Evolutionary conservation across 1,140 invertebrate species (phyloP), one percentile per base, ranked within the genome.

Genomic region (Cotesia typhae): DNA sequence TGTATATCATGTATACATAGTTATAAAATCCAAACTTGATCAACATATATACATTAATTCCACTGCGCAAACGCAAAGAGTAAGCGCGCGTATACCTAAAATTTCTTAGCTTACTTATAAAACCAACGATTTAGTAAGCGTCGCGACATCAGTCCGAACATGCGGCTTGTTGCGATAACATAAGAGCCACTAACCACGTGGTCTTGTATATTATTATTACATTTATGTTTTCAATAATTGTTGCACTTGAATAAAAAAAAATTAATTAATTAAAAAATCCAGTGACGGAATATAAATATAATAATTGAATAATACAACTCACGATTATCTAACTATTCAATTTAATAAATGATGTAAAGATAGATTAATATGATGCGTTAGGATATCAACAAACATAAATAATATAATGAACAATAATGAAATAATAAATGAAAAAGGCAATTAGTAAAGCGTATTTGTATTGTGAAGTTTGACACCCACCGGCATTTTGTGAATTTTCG

Each of bases 161-260:
- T 67, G 63, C 38, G n/a, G 53, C 35, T 55, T 51, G 55, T 17
- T 7, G n/a, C 17, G 10, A 9, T 36, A 20, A 3, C 12, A 14
- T 37, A 61, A 53, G 3, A 17, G 59, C 53, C n/a, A 41, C 36
- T 17, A 47, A n/a, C 53, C 70, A 72, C 70, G 70, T 72, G 70
- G 64, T 59, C 64, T 38, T 17, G 12, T 52, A 20, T 1, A 12
- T 4, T 35, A 12, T 1, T 1, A 12, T 4, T 35, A 12, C 5
- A n/a, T 55, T n/a, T n/a, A 14, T 55, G 12, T 55, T 55, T 55
- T n/a, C 0, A n/a, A 55, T 17, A 5, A 55, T n/a, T 55, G 4
- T 55, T 6, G 1, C 4, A 60, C 17, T 28, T 7, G 10, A 10
- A 28, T 37, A 6, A 60, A 55, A 14, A 5, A 55, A 55, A 4